Conservation (phyloP, 2,797 vertebrate species). For the Crotalus adamanteus region DNA sequence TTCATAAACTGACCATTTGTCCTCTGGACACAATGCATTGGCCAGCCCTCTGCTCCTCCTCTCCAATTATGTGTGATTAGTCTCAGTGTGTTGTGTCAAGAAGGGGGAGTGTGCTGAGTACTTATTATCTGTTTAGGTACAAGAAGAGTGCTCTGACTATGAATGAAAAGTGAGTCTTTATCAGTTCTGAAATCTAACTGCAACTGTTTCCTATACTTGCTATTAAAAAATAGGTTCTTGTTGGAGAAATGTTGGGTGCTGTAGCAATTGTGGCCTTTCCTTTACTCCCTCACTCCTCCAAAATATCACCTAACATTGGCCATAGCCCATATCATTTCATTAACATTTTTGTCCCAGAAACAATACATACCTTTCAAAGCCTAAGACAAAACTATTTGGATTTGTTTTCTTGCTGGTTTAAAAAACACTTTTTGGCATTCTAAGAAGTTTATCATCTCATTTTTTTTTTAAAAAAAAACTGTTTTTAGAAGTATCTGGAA, state of each 20-base stretch:
- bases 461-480: slow-evolving; percentile 24
- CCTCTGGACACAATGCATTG: slow-evolving; percentile 98
- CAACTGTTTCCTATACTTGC: slow-evolving; percentile 61
- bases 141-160: slow-evolving; percentile 81
- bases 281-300: slow-evolving; percentile 15
- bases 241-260: slow-evolving; percentile 52
- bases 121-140: slow-evolving; percentile 88
- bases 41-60: slow-evolving; percentile 97
- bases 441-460: slow-evolving; percentile 48
- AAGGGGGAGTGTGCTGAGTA: slow-evolving; percentile 89
- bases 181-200: slow-evolving; percentile 75
- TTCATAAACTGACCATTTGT: slow-evolving; percentile 99
- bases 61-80: slow-evolving; percentile 99
- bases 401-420: slow-evolving; percentile 27
- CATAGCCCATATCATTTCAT: slow-evolving; percentile 13
- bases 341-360: slow-evolving; percentile 39
- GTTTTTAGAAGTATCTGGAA: background rate
- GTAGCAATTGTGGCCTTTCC: slow-evolving; percentile 37
- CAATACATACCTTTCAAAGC: slow-evolving; percentile 45
- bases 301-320: slow-evolving; percentile 28
- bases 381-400: slow-evolving; percentile 30
- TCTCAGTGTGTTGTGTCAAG: slow-evolving; percentile 99
- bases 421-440: slow-evolving; percentile 40
- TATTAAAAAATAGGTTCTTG: slow-evolving; percentile 57
- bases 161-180: slow-evolving; percentile 82